Evolutionary conservation across 2,797 vertebrate genomes (phyloP).

Genomic region (Sebastes nivosus): DNA sequence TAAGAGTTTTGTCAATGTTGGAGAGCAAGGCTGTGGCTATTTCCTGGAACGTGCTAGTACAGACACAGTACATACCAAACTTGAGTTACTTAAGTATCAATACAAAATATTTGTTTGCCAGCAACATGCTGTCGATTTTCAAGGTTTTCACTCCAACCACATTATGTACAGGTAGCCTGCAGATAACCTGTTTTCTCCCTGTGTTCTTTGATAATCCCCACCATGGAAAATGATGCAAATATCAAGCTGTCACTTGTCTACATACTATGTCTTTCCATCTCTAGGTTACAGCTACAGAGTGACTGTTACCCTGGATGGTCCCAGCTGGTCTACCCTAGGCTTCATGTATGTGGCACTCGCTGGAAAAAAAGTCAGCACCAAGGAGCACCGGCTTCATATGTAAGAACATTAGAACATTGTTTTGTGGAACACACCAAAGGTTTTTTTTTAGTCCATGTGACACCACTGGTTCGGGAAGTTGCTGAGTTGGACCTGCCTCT

Average conservation of each 20-base stretch:
- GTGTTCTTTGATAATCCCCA: neutral
- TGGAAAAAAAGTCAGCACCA: constrained; percentile 52
- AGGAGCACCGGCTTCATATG: constrained; percentile 67
- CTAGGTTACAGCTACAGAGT: constrained; percentile 75
- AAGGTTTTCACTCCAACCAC: neutral
- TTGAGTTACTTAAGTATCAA: neutral
- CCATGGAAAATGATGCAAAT: neutral
- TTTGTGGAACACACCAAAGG: neutral
- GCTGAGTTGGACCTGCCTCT: neutral
- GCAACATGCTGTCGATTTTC: neutral
- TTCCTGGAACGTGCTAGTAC: no score
- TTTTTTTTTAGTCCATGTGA: neutral
- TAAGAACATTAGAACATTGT: constrained; percentile 44
- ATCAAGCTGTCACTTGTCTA: neutral
- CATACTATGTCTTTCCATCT: neutral
- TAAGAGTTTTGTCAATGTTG: no score
- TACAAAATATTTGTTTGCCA: neutral
- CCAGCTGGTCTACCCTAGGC: constrained; percentile 56
- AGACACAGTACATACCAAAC: neutral
- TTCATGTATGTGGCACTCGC: constrained; percentile 70
- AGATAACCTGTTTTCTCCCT: neutral
- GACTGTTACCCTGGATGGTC: constrained; percentile 60
- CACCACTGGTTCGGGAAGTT: neutral
- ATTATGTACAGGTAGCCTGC: neutral
- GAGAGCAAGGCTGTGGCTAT: no score